These are phyloP conservation scores for Lepetodrilus schrolli DNA, from an alignment of 2,888 invertebrate genomes.

Conservation along the genomic window DNA sequence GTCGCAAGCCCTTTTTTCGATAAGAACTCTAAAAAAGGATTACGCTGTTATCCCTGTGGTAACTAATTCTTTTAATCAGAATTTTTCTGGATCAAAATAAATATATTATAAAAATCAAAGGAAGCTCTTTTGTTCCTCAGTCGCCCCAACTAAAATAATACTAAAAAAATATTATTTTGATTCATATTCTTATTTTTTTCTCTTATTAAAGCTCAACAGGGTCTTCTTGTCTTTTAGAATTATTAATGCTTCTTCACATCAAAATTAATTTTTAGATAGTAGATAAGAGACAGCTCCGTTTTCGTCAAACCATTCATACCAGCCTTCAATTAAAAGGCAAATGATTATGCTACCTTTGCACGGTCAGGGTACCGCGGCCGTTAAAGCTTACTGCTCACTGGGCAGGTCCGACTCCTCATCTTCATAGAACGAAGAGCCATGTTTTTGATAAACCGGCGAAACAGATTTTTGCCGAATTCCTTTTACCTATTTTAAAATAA, in stretches of 20 bases:
- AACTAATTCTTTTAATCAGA: conserved; percentile 79
- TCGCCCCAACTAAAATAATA: conserved; percentile 64
- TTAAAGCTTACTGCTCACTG: conserved; percentile 56
- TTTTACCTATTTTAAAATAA: conserved; percentile 35
- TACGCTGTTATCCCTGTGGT: conserved; percentile 90
- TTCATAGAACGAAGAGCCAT: conserved; percentile 48
- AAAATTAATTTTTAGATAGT: conserved; percentile 79
- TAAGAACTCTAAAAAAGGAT: conserved; percentile 85
- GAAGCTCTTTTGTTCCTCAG: conserved; percentile 37
- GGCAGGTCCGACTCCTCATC: conserved; percentile 60
- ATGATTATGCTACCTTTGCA: conserved; percentile 66
- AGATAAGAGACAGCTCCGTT: conserved; percentile 79
- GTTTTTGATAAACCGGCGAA: conserved; percentile 71
- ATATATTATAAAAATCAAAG: background rate
- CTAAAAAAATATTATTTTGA: too few species aligned
- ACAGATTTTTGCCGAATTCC: conserved; percentile 62
- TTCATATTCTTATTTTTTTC: conserved; percentile 76
- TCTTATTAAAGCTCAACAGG: conserved; percentile 83
- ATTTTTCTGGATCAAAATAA: conserved; percentile 38
- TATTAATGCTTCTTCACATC: conserved; percentile 82
- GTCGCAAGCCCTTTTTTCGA: conserved; percentile 86
- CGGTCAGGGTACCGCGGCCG: conserved; percentile 64
- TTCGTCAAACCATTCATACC: conserved; percentile 85
- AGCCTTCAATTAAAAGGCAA: conserved; percentile 82
- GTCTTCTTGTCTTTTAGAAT: conserved; percentile 85